phyloP scores from a whole-genome alignment of 2,888 invertebrate species.

The Osmoderma eremita region DNA sequence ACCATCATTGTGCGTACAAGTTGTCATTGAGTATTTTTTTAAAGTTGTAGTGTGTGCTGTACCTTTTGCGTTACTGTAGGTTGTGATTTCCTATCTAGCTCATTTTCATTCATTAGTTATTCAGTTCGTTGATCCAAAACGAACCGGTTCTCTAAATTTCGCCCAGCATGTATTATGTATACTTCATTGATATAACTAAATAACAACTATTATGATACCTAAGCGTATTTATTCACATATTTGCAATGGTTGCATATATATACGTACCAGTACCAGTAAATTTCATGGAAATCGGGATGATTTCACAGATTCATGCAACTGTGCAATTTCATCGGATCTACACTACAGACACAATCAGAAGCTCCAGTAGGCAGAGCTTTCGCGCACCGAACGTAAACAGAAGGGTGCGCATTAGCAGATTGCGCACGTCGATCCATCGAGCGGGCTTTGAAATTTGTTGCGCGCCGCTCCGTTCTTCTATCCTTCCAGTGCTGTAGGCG shows the following conservation, averaged over 20 bases:
- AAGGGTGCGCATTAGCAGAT: constrained; percentile 46
- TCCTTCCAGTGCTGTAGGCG: constrained; percentile 50
- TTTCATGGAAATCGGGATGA: not conserved
- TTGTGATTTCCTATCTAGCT: too few species aligned
- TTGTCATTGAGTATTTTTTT: too few species aligned
- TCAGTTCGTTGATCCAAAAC: too few species aligned
- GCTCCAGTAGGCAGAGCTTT: constrained; percentile 25
- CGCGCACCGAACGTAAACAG: constrained; percentile 47
- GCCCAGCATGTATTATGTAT: too few species aligned
- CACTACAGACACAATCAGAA: constrained; percentile 12
- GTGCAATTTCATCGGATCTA: constrained; percentile 18
- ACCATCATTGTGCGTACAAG: too few species aligned
- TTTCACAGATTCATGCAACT: constrained; percentile 10
- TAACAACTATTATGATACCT: too few species aligned
- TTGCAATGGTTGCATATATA: not conserved
- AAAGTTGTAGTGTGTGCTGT: too few species aligned
- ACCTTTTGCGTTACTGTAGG: too few species aligned
- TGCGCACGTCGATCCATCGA: constrained; percentile 52
- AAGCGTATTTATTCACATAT: too few species aligned
- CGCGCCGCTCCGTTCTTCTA: constrained; percentile 47
- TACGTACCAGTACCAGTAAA: not conserved
- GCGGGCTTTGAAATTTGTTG: constrained; percentile 52
- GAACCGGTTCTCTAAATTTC: too few species aligned
- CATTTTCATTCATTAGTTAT: too few species aligned
- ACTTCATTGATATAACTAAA: too few species aligned